Conservation (phyloP, 30 jellyfish, hydroid and myxozoan genomes). For the Clytia hemisphaerica region DNA sequence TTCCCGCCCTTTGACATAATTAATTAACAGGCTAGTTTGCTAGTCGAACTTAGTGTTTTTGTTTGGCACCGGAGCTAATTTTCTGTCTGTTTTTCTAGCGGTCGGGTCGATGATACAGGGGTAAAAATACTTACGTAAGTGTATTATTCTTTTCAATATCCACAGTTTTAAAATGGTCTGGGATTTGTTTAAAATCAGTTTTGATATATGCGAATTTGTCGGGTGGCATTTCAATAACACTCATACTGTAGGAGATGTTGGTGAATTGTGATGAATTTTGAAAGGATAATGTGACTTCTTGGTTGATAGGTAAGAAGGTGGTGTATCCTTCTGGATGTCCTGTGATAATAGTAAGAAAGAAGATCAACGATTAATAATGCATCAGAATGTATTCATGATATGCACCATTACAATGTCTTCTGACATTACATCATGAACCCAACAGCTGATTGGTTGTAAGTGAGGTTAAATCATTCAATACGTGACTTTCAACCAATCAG, state of each 20-base stretch:
- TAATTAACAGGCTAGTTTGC: too few relatives aligned
- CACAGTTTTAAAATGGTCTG: conserved; percentile 63
- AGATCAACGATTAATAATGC: too few relatives aligned
- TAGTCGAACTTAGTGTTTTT: too few relatives aligned
- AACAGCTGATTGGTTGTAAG: too few relatives aligned
- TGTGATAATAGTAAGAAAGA: too few relatives aligned
- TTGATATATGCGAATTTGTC: conserved; percentile 32
- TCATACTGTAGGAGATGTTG: conserved; percentile 62
- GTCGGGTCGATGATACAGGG: conserved; percentile 20
- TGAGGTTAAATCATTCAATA: too few relatives aligned
- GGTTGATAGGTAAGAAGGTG: conserved; percentile 38
- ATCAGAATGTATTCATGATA: too few relatives aligned
- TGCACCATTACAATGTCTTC: too few relatives aligned
- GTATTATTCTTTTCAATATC: conserved; percentile 37
- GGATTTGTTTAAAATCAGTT: conserved; percentile 60
- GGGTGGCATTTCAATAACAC: conserved; percentile 48
- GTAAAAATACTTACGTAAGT: too few relatives aligned
- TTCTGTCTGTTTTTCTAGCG: conserved; percentile 33
- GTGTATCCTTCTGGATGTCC: conserved; percentile 88
- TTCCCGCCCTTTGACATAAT: too few relatives aligned
- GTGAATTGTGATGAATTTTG: conserved; percentile 60
- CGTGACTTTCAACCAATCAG: too few relatives aligned
- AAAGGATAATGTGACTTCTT: conserved; percentile 43
- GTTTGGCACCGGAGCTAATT: conserved; percentile 27
- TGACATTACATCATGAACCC: too few relatives aligned